phyloP scores from a whole-genome alignment of 2,113 vertebrate species.

The Natator depressus region DNA sequence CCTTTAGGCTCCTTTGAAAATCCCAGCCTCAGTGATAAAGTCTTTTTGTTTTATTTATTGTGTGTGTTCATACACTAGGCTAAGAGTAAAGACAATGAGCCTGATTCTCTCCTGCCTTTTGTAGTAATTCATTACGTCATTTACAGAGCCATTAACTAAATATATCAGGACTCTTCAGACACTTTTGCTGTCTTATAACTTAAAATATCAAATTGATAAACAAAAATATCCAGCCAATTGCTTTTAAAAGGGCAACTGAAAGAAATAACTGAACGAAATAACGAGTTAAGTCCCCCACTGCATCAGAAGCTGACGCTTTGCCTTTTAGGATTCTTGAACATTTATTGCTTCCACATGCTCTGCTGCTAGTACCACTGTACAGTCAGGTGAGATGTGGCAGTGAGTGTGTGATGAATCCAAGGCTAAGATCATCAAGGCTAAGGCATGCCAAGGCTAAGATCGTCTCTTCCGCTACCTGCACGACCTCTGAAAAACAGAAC shows the following conservation, averaged over 20 bases:
- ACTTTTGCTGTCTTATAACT: background rate
- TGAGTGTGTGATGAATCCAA: background rate
- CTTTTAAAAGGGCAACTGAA: background rate
- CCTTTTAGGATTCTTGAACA: background rate
- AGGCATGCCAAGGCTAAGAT: background rate
- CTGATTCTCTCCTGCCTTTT: background rate
- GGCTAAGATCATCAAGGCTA: background rate
- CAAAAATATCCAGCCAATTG: background rate
- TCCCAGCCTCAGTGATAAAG: background rate
- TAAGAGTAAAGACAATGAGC: rapidly evolving
- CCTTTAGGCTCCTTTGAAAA: background rate
- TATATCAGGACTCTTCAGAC: background rate
- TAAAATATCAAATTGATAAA: background rate
- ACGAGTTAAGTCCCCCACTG: background rate
- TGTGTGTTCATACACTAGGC: rapidly evolving
- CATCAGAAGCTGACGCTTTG: background rate
- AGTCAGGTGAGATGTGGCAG: background rate
- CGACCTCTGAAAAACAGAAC: background rate
- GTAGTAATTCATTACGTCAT: background rate
- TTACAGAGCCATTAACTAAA: background rate
- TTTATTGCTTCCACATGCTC: background rate
- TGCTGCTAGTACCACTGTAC: background rate
- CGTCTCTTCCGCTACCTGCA: rapidly evolving
- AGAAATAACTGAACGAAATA: background rate
- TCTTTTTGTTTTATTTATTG: background rate